phyloP scores from a whole-genome alignment of 2,888 invertebrate species.

The Tromatobia lineatoria region DNA sequence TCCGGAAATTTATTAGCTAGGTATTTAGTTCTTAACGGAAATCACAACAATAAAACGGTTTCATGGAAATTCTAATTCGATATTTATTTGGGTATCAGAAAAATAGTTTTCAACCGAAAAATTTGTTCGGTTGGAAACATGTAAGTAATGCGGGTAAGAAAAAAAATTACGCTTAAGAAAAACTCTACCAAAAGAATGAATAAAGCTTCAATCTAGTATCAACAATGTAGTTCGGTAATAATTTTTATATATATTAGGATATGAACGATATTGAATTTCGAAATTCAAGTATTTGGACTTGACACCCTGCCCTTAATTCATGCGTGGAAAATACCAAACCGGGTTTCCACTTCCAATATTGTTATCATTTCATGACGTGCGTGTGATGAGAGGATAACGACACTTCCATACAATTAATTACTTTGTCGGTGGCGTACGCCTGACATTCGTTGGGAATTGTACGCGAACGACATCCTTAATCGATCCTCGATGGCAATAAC shows the following conservation, averaged over 20 bases:
- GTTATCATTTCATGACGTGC: not conserved
- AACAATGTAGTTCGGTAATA: too few relatives aligned
- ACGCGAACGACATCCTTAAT: slow-evolving; percentile 57
- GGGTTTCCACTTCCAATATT: not conserved
- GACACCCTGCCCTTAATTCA: slow-evolving; percentile 13
- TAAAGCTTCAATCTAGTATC: too few relatives aligned
- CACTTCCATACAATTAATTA: slow-evolving; percentile 53
- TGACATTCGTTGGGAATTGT: slow-evolving; percentile 25
- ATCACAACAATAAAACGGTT: too few relatives aligned
- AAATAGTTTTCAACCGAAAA: too few relatives aligned
- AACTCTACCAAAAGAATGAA: too few relatives aligned
- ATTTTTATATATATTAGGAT: too few relatives aligned
- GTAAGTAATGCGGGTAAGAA: too few relatives aligned
- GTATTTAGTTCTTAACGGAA: not conserved
- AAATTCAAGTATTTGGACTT: too few relatives aligned
- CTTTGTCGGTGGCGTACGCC: slow-evolving; percentile 28
- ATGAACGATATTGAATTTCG: too few relatives aligned
- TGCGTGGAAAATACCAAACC: slow-evolving; percentile 14
- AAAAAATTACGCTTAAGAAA: too few relatives aligned
- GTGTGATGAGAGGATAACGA: slow-evolving; percentile 6
- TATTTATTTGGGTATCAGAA: not conserved
- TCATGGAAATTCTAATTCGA: too few relatives aligned
- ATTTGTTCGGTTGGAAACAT: too few relatives aligned
- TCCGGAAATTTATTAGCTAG: not conserved
- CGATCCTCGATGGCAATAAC: slow-evolving; percentile 64